Base-by-base conservation (phyloP, 2,888 invertebrate species). In the Pediacus dermestoides region DNA sequence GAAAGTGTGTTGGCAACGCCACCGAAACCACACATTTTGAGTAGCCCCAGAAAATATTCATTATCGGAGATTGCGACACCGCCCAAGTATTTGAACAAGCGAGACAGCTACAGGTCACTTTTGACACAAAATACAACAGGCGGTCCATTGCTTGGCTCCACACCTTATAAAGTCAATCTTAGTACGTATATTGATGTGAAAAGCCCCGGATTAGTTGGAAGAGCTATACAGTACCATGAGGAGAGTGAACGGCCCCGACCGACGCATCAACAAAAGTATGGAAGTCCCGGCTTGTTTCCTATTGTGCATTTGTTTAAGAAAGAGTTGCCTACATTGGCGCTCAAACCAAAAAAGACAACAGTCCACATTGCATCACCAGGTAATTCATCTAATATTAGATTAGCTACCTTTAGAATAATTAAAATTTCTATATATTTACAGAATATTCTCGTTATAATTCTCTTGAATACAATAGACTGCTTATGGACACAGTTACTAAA, bases 141-240 rank as follows among this genome's bases (percentile, higher is more conserved):
- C 6, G 73, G 73, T 16, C 74, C 74, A 1, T 54, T 74, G 16
- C 57, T 73, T 16, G 63, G 70, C 21, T 70, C 73, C 1, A 69
- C 71, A 3, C 63, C 65, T 55, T 73, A 67, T 49, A 72, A 72
- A 45, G 68, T 72, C 12, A 73, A 70, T 56, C 63, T 72, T 1
- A 72, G 67, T 31, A 63, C 65, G 11, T 74, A 69, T 50, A 70
- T 73, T 8, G 75, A 76, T 53, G 68, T 71, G 2, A 72, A 73
- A 53, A 76, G 75, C 52, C 73, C 73, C 30, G 75, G 76, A 1
- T 53, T 74, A 34, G 61, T 70, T 1, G 66, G 69, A n/a, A 66
- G 76, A 4, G 66, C 75, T 40, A 73, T 73, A 0, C 68, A 70
- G 46, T 75, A 76, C 44, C 70, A 70, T 44, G 70, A 72, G 12